These are phyloP conservation scores for Cheilosia scutellata DNA, from an alignment of 2,888 invertebrate species.

Conservation along the genomic window DNA sequence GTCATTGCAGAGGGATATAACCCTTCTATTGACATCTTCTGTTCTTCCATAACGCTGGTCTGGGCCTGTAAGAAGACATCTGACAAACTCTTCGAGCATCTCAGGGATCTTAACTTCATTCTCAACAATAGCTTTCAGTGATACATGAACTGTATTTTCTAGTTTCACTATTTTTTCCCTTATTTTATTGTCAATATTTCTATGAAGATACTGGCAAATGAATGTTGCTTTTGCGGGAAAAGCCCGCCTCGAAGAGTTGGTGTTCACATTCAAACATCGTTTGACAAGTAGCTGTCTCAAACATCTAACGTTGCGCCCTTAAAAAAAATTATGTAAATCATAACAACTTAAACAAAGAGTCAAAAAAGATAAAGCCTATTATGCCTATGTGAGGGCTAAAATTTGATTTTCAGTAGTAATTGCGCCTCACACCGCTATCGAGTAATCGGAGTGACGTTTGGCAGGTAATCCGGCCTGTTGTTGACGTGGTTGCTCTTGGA, in stretches of 20 bases:
- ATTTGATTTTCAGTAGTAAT: conserved; percentile 15
- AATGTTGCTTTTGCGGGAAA: too few relatives aligned
- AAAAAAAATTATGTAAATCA: conserved; percentile 16
- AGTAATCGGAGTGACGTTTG: conserved; percentile 89
- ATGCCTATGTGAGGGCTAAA: conserved; percentile 37
- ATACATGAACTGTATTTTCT: neutral
- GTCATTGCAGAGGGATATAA: conserved; percentile 17
- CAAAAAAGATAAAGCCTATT: conserved; percentile 52
- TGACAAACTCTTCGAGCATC: neutral
- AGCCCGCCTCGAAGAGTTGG: neutral
- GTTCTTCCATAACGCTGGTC: conserved; percentile 14
- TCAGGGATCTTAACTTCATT: neutral
- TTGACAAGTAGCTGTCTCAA: neutral
- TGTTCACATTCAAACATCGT: conserved; percentile 10
- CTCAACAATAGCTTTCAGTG: conserved; percentile 10
- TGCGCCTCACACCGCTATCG: conserved; percentile 88
- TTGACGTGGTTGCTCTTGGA: conserved; percentile 79
- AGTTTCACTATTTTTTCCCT: conserved; percentile 18
- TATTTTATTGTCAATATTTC: conserved; percentile 7
- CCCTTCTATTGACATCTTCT: conserved; percentile 1
- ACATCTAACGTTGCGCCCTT: conserved; percentile 16
- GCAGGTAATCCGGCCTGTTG: conserved; percentile 82
- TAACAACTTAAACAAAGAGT: conserved; percentile 35
- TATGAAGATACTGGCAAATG: neutral
- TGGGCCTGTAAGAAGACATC: conserved; percentile 7